Evolutionary conservation across 1,140 invertebrate species (phyloP).

Genomic region (Lamellibrachia luymesi): DNA sequence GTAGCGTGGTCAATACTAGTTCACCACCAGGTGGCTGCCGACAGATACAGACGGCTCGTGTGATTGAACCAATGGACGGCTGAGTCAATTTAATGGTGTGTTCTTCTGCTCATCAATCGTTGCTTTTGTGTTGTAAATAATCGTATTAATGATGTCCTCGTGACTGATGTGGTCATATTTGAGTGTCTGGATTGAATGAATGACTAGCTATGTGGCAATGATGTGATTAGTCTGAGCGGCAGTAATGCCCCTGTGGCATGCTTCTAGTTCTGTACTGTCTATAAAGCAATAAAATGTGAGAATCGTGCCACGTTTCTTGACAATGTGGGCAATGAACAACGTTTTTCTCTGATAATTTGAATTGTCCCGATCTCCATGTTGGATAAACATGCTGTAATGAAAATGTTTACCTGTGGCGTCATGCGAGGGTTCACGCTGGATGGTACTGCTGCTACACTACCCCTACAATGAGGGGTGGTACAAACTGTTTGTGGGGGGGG

Average conservation of each 20-base stretch:
- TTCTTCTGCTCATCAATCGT: neutral
- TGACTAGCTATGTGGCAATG: neutral
- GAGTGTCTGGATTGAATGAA: too few species aligned
- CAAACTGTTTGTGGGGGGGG: too few species aligned
- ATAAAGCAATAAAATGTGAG: too few species aligned
- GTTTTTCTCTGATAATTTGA: neutral
- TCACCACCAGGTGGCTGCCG: neutral
- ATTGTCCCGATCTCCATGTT: neutral
- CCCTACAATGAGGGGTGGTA: too few species aligned
- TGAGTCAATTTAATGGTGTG: neutral
- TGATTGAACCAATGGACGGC: neutral
- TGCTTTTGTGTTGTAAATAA: slow-evolving; percentile 1
- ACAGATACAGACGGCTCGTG: neutral
- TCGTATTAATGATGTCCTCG: neutral
- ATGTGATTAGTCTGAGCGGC: neutral
- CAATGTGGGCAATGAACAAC: neutral
- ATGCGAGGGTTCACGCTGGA: too few species aligned
- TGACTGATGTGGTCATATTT: too few species aligned
- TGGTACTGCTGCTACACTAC: too few species aligned
- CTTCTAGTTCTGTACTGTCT: neutral
- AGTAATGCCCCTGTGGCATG: neutral
- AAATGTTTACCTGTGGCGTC: too few species aligned
- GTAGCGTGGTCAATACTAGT: neutral
- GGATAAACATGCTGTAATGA: too few species aligned
- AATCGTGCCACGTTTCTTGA: neutral